Evolutionary conservation across 2,113 vertebrate species (phyloP).

Genomic region (Nerophis ophidion): DNA sequence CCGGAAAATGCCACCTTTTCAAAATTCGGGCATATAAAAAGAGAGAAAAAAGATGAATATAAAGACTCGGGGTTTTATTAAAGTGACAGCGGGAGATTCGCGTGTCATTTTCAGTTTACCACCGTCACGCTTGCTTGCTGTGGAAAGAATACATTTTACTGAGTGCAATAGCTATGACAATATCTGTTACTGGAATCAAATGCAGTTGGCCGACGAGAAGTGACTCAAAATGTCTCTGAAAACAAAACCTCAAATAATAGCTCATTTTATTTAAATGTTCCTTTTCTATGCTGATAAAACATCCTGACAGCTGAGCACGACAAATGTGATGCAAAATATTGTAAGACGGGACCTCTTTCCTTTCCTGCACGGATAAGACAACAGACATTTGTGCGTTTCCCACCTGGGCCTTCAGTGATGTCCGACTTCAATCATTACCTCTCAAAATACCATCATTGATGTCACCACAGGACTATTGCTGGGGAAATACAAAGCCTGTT

Average conservation of each 20-base stretch:
- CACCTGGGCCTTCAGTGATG: too few species aligned
- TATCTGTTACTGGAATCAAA: background rate
- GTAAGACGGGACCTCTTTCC: too few species aligned
- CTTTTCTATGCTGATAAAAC: background rate
- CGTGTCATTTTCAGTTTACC: conserved; percentile 24
- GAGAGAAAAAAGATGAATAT: conserved; percentile 10
- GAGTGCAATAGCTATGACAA: conserved; percentile 9
- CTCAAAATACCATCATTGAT: too few species aligned
- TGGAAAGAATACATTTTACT: conserved; percentile 8
- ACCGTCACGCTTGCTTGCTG: conserved; percentile 4
- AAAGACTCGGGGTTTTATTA: conserved; percentile 24
- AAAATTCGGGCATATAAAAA: conserved; percentile 9
- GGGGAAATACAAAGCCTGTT: too few species aligned
- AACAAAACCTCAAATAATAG: background rate
- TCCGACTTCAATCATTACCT: too few species aligned
- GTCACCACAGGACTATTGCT: too few species aligned
- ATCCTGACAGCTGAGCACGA: too few species aligned
- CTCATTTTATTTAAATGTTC: background rate
- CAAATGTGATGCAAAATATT: too few species aligned
- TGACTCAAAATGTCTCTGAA: background rate
- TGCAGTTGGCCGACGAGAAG: background rate
- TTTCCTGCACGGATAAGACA: too few species aligned
- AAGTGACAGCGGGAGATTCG: conserved; percentile 20
- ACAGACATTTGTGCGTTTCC: too few species aligned
- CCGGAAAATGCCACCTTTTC: conserved; percentile 27